These are phyloP conservation scores for Trinorchestia longiramus DNA, from an alignment of 1,140 invertebrate species.

Conservation along the genomic window DNA sequence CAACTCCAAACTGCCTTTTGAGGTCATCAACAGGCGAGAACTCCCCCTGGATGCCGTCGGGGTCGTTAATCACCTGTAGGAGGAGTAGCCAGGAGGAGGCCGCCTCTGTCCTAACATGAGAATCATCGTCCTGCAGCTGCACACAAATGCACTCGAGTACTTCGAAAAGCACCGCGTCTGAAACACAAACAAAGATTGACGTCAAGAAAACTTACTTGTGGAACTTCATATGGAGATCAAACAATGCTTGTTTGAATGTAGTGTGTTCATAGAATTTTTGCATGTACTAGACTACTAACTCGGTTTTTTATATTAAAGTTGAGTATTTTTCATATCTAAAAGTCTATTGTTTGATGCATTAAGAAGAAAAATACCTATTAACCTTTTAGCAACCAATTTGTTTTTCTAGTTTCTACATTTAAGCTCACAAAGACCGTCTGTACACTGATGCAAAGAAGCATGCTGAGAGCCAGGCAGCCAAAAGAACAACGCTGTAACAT, in stretches of 20 bases:
- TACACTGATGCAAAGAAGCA: too few relatives aligned
- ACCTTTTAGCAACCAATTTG: too few relatives aligned
- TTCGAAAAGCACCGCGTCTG: background rate
- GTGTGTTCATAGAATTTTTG: background rate
- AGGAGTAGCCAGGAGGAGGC: background rate
- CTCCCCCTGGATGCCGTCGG: background rate
- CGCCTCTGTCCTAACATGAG: background rate
- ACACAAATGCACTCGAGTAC: background rate
- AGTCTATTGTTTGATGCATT: too few relatives aligned
- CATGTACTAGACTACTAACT: too few relatives aligned
- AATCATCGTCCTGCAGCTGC: slow-evolving; percentile 32
- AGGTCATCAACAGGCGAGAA: slow-evolving; percentile 40
- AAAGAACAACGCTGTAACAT: too few relatives aligned
- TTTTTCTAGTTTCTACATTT: too few relatives aligned
- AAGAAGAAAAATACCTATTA: too few relatives aligned
- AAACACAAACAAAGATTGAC: background rate
- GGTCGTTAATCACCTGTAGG: background rate
- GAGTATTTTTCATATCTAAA: too few relatives aligned
- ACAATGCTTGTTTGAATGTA: background rate
- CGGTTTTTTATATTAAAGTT: too few relatives aligned
- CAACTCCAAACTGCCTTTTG: slow-evolving; percentile 44
- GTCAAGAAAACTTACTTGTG: background rate
- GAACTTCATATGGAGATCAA: background rate
- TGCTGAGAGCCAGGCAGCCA: too few relatives aligned
- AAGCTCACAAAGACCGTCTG: too few relatives aligned